Conservation (phyloP, 1,140 invertebrate species). For the Diorhabda carinulata region DNA sequence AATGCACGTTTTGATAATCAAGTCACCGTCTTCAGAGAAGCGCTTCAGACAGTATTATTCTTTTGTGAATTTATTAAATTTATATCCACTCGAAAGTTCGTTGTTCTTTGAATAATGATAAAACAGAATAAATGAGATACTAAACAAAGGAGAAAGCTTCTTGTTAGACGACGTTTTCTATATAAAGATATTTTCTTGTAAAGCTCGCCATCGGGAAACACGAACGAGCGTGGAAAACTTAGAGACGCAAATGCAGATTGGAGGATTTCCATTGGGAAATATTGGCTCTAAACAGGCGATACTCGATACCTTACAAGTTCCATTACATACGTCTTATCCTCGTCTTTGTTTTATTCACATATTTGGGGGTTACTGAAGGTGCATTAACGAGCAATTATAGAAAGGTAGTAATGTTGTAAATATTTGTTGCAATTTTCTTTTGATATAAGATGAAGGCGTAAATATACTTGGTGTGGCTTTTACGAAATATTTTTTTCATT, state of each 20-base stretch:
- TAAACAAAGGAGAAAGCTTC: not conserved
- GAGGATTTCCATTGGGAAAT: constrained; percentile 11
- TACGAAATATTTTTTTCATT: too few species aligned
- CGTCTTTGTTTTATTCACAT: not conserved
- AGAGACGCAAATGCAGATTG: constrained; percentile 11
- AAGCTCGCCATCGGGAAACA: not conserved
- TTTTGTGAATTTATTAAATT: too few species aligned
- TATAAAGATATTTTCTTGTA: constrained; percentile 1
- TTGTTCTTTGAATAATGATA: too few species aligned
- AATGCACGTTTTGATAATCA: too few species aligned
- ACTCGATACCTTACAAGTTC: constrained; percentile 3
- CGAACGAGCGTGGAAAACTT: not conserved
- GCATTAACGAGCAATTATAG: not conserved
- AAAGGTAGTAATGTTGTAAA: not conserved
- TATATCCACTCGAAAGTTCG: too few species aligned
- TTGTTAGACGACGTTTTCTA: not conserved
- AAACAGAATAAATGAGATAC: too few species aligned
- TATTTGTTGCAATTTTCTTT: not conserved
- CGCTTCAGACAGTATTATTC: too few species aligned
- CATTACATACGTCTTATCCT: constrained; percentile 8
- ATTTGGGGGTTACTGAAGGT: not conserved
- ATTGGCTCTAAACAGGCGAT: constrained; percentile 15
- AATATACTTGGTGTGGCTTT: too few species aligned
- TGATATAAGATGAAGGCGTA: too few species aligned
- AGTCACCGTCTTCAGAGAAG: too few species aligned